Conservation (phyloP, 2,888 invertebrate species). For the Pyrrhia umbra region DNA sequence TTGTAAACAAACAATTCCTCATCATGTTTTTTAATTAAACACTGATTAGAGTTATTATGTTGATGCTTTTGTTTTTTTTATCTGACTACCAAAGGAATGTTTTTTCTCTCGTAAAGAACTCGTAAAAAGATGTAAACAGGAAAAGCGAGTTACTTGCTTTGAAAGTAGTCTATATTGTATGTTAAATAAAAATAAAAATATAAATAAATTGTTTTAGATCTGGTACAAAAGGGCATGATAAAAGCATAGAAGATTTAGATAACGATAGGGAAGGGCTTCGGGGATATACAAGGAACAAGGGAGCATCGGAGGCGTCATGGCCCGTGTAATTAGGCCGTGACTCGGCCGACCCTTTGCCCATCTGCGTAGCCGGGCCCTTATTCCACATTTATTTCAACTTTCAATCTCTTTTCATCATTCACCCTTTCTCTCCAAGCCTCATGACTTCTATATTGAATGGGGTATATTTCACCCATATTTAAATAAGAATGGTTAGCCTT, state of each 20-base stretch:
- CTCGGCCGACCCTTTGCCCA: conserved; percentile 64
- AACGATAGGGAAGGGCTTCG: conserved; percentile 57
- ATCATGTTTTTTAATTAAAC: conserved; percentile 51
- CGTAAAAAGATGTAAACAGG: conserved; percentile 26
- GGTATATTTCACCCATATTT: conserved; percentile 26
- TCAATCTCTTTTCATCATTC: conserved; percentile 44
- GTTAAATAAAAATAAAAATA: conserved; percentile 41
- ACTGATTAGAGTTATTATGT: conserved; percentile 47
- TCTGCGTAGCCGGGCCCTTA: conserved; percentile 45
- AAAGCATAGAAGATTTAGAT: conserved; percentile 57
- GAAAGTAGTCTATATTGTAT: conserved; percentile 28
- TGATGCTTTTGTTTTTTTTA: conserved; percentile 27
- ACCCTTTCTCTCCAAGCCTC: conserved; percentile 24
- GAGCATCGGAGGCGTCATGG: conserved; percentile 61
- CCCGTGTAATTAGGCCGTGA: conserved; percentile 71
- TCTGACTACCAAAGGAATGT: too few relatives aligned
- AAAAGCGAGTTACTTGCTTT: conserved; percentile 31
- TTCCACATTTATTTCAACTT: conserved; percentile 55
- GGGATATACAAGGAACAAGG: conserved; percentile 54
- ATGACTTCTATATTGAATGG: conserved; percentile 43
- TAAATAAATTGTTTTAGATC: conserved; percentile 53
- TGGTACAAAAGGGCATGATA: conserved; percentile 47
- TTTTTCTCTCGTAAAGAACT: conserved; percentile 22
- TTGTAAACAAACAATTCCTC: conserved; percentile 23
- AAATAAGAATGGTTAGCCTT: conserved; percentile 18